These are phyloP conservation scores for Protobothrops flavoviridis DNA, from an alignment of 2,113 vertebrate species.

Conservation along the genomic window DNA sequence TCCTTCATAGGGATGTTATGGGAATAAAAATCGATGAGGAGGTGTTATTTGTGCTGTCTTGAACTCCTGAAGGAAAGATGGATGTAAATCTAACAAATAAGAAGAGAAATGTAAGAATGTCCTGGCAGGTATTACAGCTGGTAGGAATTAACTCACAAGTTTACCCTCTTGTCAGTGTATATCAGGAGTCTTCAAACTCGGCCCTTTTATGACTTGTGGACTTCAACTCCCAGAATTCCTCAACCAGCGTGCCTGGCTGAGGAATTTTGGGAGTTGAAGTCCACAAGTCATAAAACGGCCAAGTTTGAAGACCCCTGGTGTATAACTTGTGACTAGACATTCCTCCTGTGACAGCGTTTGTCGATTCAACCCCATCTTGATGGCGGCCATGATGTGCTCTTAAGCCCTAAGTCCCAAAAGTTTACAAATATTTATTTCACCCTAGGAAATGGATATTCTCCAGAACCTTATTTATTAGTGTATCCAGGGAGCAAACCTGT, in stretches of 20 bases:
- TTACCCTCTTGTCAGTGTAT: background rate
- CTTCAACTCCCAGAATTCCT: too few species aligned
- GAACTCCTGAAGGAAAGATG: background rate
- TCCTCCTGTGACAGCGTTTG: background rate
- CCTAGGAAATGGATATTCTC: background rate
- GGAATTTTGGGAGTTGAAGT: too few species aligned
- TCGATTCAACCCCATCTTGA: background rate
- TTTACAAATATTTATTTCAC: background rate
- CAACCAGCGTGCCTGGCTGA: too few species aligned
- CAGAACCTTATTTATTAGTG: background rate
- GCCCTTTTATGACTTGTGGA: too few species aligned
- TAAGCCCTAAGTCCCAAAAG: background rate
- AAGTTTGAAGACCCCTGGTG: background rate
- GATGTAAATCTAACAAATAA: background rate
- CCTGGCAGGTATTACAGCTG: too few species aligned
- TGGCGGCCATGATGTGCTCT: background rate
- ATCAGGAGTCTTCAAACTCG: background rate
- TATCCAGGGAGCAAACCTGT: background rate
- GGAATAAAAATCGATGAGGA: background rate
- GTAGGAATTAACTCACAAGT: background rate
- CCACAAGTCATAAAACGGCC: too few species aligned
- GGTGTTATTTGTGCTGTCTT: background rate
- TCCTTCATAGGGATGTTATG: background rate
- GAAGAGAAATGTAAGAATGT: background rate
- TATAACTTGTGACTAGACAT: background rate